These are phyloP conservation scores for Rhagonycha lutea DNA, from an alignment of 2,888 invertebrate species.

Conservation along the genomic window DNA sequence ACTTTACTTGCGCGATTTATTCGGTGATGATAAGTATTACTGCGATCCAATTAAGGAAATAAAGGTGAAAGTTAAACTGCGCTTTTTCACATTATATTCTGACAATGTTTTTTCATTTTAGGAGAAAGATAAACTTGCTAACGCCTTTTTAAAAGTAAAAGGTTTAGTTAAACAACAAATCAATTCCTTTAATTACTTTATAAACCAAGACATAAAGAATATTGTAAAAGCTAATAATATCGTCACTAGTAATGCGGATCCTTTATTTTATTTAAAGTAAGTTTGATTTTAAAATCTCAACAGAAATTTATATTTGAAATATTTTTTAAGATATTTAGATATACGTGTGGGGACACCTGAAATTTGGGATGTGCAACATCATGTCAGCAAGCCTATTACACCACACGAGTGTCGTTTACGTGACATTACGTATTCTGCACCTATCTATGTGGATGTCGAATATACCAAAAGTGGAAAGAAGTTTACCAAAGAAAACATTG, in stretches of 20 bases:
- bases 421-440: constrained; percentile 97
- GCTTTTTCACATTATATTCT: not conserved
- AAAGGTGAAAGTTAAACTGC: not conserved
- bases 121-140: constrained; percentile 95
- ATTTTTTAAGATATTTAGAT: constrained; percentile 76
- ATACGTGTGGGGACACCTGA: constrained; percentile 93
- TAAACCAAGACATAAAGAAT: constrained; percentile 96
- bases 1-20: not conserved
- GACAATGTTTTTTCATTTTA: constrained; percentile 54
- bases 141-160: constrained; percentile 91
- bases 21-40: not conserved
- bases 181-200: constrained; percentile 98
- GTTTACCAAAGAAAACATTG: constrained; percentile 82
- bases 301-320: not conserved
- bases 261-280: constrained; percentile 91
- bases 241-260: constrained; percentile 92
- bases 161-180: constrained; percentile 98
- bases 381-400: constrained; percentile 76
- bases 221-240: constrained; percentile 94
- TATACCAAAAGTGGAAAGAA: constrained; percentile 92
- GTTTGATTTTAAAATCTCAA: constrained; percentile 32
- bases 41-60: not conserved
- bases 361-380: constrained; percentile 86
- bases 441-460: constrained; percentile 96
- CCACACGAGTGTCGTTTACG: constrained; percentile 95